Conservation (phyloP, 2,797 vertebrate species). For the Sternotherus odoratus region DNA sequence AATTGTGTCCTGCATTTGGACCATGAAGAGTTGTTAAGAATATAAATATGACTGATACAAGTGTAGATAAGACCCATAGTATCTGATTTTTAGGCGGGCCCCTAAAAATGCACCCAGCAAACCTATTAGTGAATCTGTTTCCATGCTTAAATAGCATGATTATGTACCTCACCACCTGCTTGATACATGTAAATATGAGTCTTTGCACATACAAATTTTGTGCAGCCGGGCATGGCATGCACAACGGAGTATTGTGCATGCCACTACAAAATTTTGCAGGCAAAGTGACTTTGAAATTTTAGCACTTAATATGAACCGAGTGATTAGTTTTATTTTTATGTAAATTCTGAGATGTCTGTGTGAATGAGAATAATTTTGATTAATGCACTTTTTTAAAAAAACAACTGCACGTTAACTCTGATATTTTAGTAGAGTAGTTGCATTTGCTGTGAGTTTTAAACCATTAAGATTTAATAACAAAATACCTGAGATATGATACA, state of each 20-base stretch:
- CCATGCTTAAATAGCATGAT: neutral
- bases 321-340: neutral
- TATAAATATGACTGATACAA: neutral
- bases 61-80: neutral
- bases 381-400: neutral
- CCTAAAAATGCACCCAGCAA: neutral
- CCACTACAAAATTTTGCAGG: neutral
- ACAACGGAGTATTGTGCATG: neutral
- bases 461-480: neutral
- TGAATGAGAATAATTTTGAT: neutral
- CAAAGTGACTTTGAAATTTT: neutral
- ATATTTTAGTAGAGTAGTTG: neutral
- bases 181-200: neutral
- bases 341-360: neutral
- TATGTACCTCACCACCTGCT: neutral
- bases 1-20: neutral
- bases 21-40: neutral
- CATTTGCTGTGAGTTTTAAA: neutral
- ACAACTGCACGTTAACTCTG: neutral
- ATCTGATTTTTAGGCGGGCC: neutral
- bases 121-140: neutral
- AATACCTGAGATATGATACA: neutral
- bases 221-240: neutral
- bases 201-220: neutral
- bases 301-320: neutral